Base-by-base conservation (phyloP, 2,113 vertebrate species). In the Microtus pennsylvanicus region DNA sequence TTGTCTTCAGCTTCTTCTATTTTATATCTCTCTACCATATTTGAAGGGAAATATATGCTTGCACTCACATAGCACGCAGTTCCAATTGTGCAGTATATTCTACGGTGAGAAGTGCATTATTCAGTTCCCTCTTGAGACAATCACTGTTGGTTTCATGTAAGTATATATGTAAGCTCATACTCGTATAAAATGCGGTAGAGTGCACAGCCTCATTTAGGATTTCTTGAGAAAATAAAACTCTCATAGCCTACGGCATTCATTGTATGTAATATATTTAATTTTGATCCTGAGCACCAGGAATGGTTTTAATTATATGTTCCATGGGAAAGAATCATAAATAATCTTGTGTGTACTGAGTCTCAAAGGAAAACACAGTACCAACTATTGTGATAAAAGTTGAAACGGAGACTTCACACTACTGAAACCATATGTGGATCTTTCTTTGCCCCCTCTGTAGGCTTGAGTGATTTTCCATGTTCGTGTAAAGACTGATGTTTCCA, bases 381-480 rank as follows among this genome's bases (percentile, higher is more conserved):
- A 30, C 58, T 47, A 3, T 28, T 42, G 52, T 80, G 50, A 89
- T 52, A 70, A n/a, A 82, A 82, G 78, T 89, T 63, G 82, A n/a
- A 50, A 35, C 38, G 67, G 50, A 91, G 24, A 33, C 24, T 87
- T 88, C 35, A 65, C 70, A 67, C 50, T 83, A 93, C 28, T 89
- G 6, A 94, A 89, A 90, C 28, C 30, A 12, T 72, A 63, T 78
- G 47, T 91, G 7, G 19, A 70, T 92, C 55, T 74, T 38, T 72
- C 52, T 65, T 81, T 50, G 35, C 89, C 65, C 45, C 33, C 33
- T 94, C 72, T 67, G 35, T 2, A 42, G 42, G 58, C 78, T 45
- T 89, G n/a, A 93, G 61, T 93, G 74, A 67, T 87, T 96, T 91
- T 96, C 97, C 30, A 35, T 67, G 24, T 75, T 63, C 26, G 38